Evolutionary conservation across 2,888 invertebrate genomes (phyloP).

Genomic region (Hydraecia micacea): DNA sequence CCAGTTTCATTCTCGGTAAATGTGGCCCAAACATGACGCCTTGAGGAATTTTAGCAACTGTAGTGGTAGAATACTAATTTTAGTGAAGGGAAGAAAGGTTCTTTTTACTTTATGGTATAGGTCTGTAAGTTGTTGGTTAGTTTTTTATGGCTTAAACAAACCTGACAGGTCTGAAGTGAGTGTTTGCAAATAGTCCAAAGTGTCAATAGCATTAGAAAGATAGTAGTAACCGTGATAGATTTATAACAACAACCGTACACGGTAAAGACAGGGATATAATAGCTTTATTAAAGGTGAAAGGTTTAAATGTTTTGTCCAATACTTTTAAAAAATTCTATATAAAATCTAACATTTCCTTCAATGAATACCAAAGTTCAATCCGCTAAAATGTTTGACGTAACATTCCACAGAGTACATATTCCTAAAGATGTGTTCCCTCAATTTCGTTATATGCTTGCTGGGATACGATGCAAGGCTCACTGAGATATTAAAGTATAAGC

Average conservation of each 20-base stretch:
- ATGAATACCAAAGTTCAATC: conserved; percentile 37
- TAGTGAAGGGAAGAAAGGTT: neutral
- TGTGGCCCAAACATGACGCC: conserved; percentile 4
- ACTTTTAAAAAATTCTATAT: conserved; percentile 4
- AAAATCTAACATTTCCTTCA: conserved; percentile 9
- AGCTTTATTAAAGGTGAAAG: neutral
- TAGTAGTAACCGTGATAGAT: neutral
- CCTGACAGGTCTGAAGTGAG: neutral
- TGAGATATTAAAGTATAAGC: conserved; percentile 39
- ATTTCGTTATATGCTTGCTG: conserved; percentile 36
- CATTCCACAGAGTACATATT: conserved; percentile 7
- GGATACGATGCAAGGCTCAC: conserved; percentile 39
- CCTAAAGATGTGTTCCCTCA: conserved; percentile 18
- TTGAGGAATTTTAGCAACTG: neutral
- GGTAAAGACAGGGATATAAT: neutral
- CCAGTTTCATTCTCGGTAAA: neutral
- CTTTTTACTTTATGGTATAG: neutral
- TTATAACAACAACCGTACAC: neutral
- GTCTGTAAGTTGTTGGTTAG: neutral
- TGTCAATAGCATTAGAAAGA: neutral
- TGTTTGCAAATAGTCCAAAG: neutral
- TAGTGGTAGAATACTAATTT: neutral
- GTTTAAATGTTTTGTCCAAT: neutral
- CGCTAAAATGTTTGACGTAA: conserved; percentile 34
- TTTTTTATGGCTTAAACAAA: neutral